Evolutionary conservation across 2,888 invertebrate species (phyloP), one percentile per base, ranked within the genome.

Genomic region (Unio delphinus): DNA sequence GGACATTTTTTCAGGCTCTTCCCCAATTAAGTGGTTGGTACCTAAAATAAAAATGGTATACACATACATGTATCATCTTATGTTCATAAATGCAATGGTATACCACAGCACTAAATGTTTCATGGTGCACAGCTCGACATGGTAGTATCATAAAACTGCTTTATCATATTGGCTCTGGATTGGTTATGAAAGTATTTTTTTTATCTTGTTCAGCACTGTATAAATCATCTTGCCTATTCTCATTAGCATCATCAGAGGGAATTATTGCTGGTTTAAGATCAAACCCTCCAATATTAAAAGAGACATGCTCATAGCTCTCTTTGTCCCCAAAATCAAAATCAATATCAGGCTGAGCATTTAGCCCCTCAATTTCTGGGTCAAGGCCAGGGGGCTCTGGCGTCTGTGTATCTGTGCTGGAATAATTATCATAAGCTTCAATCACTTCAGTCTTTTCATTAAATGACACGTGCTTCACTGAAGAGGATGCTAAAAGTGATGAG

Each of bases 391-490:
- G 71, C 55, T 80, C 80, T 18, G 81, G 81, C 15, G 81, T 81
- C 6, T 73, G 67, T n/a, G 81, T 81, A 26, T 78, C 80, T 11
- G 81, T 81, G 57, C 81, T 81, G 4, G 74, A 65, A 1, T 69
- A 67, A 17, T 62, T 59, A 58, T 77, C 77, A 69, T 67, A 73
- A 7, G 77, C 75, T 34, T 75, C 70, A 64, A 77, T 79, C 15
- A 81, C 76, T 67, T 80, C 78, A 0, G 81, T 73, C 23, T 80
- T 76, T 55, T 82, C 81, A 63, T 77, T 76, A 61, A 83, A 83
- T 15, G 83, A 83, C 28, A 82, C 82, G 64, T 77, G 76, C 65
- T 81, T 82, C 28, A 65, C 66, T 26, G 54, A 68, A 62, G 65
- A 70, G 5, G 65, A 63, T 18, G 70, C 65, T 11, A 66, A 70